Percentiles rank a stretch among this genome's conserved stretches.
phyloP scores from a whole-genome alignment of 2,797 vertebrate genomes.

The Mus spretus region DNA sequence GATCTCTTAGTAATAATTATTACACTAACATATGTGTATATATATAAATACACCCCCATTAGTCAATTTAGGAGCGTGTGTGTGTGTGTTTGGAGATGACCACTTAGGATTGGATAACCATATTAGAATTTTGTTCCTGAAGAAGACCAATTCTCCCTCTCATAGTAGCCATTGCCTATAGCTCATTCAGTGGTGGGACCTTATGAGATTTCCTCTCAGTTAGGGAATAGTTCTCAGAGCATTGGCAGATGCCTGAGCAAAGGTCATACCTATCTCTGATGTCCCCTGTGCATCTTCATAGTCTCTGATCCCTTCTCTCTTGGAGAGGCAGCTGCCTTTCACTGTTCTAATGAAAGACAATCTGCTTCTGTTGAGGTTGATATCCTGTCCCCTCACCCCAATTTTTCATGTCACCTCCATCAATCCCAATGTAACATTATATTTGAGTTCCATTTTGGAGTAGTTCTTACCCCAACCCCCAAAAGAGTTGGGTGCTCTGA shows the following conservation, averaged over 20 bases:
- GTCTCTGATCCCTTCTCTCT: not conserved
- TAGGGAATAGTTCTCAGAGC: not conserved
- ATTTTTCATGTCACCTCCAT: not conserved
- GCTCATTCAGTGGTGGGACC: not conserved
- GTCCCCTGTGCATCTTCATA: not conserved
- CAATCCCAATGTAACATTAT: not conserved
- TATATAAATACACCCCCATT: not conserved
- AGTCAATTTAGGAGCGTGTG: not conserved
- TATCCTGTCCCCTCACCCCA: too few species aligned
- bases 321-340: not conserved
- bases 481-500: too few species aligned
- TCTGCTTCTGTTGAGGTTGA: not conserved
- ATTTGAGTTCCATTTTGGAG: not conserved
- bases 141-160: not conserved
- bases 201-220: not conserved
- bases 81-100: not conserved
- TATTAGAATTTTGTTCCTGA: not conserved
- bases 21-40: too few species aligned
- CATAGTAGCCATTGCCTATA: not conserved
- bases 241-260: not conserved
- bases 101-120: not conserved
- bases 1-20: not conserved
- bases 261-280: not conserved
- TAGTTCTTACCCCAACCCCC: not conserved
- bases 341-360: not conserved